phyloP scores from a whole-genome alignment of 2,113 vertebrate species.

The Thunnus maccoyii region DNA sequence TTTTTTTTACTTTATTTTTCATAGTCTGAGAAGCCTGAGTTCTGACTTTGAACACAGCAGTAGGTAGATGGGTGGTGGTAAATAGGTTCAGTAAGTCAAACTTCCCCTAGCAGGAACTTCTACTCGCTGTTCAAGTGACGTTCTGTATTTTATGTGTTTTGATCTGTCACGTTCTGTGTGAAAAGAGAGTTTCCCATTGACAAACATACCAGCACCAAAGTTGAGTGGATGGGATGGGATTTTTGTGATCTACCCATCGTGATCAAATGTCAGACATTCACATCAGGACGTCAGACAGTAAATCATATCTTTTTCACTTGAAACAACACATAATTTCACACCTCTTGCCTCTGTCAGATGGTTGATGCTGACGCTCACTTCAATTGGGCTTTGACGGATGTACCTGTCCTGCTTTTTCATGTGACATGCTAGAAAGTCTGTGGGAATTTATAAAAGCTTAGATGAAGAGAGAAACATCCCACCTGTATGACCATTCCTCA shows the following conservation, averaged over 20 bases:
- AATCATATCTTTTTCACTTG: constrained; percentile 58
- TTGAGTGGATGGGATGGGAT: background rate
- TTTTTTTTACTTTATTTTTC: background rate
- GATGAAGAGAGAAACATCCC: background rate
- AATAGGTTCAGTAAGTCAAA: background rate
- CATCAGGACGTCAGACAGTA: constrained; percentile 37
- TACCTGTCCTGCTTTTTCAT: constrained; percentile 37
- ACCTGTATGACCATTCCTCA: background rate
- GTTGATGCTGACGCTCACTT: constrained; percentile 21
- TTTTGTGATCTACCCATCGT: constrained; percentile 5
- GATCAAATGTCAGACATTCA: constrained; percentile 20
- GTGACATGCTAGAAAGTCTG: constrained; percentile 21
- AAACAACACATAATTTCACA: constrained; percentile 60
- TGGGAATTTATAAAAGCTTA: constrained; percentile 5
- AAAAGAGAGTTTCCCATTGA: background rate
- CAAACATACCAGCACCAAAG: background rate
- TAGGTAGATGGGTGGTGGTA: background rate
- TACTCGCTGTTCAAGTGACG: background rate
- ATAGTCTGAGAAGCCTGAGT: background rate
- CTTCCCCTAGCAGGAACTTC: background rate
- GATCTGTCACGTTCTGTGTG: background rate
- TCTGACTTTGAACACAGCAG: background rate
- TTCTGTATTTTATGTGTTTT: background rate
- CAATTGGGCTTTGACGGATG: constrained; percentile 33
- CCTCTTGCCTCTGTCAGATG: constrained; percentile 10